Percentiles rank a stretch among this genome's conserved stretches.
These are phyloP conservation scores for Sebastes schlegelii DNA, from an alignment of 2,113 vertebrate species.

Conservation along the genomic window DNA sequence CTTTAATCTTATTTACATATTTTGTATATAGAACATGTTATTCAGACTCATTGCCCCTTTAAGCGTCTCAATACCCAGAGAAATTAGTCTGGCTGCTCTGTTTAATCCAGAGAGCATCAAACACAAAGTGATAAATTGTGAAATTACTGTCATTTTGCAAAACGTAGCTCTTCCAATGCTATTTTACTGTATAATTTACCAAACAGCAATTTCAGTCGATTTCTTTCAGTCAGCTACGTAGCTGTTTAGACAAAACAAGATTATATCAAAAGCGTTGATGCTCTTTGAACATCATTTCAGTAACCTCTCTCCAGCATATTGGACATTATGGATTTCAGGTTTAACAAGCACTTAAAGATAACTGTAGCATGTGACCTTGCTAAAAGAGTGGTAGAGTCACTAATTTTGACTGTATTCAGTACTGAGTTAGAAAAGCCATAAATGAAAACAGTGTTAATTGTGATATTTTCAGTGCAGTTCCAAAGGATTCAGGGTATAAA, in stretches of 20 bases:
- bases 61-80: background rate
- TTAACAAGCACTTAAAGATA: background rate
- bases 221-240: no score
- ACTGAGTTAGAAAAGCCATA: no score
- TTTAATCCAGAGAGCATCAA: background rate
- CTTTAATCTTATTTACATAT: no score
- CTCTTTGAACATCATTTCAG: background rate
- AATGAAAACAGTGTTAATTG: no score
- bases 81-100: background rate
- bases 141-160: background rate
- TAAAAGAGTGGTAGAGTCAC: no score
- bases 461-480: no score
- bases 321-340: background rate
- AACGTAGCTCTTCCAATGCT: background rate
- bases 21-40: no score
- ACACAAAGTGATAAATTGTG: background rate
- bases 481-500: no score
- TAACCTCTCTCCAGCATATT: background rate
- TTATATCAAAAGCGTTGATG: background rate
- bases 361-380: no score
- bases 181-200: background rate
- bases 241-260: background rate
- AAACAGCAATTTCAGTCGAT: no score
- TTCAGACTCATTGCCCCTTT: background rate
- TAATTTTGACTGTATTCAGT: no score